Evolutionary conservation across 1,140 invertebrate species (phyloP).

Genomic region (Macrosteles quadrilineatus): DNA sequence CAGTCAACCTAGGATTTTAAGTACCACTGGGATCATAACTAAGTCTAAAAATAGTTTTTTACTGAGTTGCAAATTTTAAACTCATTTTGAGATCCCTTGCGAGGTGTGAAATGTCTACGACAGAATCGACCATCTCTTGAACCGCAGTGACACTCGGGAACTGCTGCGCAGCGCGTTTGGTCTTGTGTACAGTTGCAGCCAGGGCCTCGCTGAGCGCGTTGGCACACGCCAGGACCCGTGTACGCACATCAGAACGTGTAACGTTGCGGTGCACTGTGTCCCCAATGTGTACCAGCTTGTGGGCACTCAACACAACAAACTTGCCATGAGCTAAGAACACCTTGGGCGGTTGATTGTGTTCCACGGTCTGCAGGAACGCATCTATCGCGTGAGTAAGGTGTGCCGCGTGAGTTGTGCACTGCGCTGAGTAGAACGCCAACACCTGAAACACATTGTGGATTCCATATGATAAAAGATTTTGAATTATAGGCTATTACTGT

Average conservation of each 20-base stretch:
- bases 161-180: slow-evolving; percentile 86
- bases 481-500: neutral
- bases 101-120: slow-evolving; percentile 77
- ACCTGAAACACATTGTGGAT: slow-evolving; percentile 56
- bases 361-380: slow-evolving; percentile 86
- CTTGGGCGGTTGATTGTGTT: slow-evolving; percentile 90
- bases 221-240: slow-evolving; percentile 73
- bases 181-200: slow-evolving; percentile 81
- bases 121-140: slow-evolving; percentile 91
- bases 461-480: neutral
- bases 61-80: slow-evolving; percentile 57
- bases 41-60: too few species aligned
- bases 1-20: too few species aligned
- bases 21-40: too few species aligned
- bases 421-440: slow-evolving; percentile 81
- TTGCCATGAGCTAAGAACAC: slow-evolving; percentile 87
- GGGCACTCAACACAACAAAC: slow-evolving; percentile 89
- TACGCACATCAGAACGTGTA: slow-evolving; percentile 67
- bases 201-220: slow-evolving; percentile 83
- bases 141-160: slow-evolving; percentile 88
- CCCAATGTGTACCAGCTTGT: slow-evolving; percentile 90
- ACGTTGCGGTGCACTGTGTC: slow-evolving; percentile 87
- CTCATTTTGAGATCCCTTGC: slow-evolving; percentile 73
- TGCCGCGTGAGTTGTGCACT: slow-evolving; percentile 79
- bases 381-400: slow-evolving; percentile 88